Conservation (phyloP, 2,113 vertebrate species). For the Recurvirostra avosetta region DNA sequence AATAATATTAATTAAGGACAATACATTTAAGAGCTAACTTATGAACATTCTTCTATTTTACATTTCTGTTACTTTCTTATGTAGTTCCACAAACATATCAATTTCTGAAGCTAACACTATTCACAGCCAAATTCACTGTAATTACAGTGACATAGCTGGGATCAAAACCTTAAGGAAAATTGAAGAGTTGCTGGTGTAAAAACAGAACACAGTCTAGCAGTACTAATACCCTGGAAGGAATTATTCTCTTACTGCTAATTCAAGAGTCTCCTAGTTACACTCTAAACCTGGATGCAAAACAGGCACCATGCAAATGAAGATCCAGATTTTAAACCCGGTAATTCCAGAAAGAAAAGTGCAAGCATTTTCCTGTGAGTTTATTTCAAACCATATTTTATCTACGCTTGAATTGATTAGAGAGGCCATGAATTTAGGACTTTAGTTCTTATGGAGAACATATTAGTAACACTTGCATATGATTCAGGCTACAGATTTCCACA, state of each 20-base stretch:
- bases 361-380: not conserved
- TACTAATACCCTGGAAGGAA: slow-evolving; percentile 1
- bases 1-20: not conserved
- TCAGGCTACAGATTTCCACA: not conserved
- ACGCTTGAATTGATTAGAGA: not conserved
- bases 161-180: not conserved
- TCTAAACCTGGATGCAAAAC: not conserved
- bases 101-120: not conserved
- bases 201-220: not conserved
- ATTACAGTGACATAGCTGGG: not conserved
- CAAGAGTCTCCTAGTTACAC: not conserved
- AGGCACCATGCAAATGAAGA: not conserved
- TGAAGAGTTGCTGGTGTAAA: not conserved
- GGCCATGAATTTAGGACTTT: not conserved
- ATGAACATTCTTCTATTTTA: not conserved
- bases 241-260: slow-evolving; percentile 1
- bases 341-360: not conserved
- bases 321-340: not conserved
- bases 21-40: not conserved
- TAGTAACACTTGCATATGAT: not conserved
- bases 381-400: not conserved
- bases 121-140: not conserved
- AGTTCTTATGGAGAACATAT: not conserved
- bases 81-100: not conserved
- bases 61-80: not conserved